phyloP scores from a whole-genome alignment of 2,797 vertebrate genomes.

The Hylomyscus alleni region DNA sequence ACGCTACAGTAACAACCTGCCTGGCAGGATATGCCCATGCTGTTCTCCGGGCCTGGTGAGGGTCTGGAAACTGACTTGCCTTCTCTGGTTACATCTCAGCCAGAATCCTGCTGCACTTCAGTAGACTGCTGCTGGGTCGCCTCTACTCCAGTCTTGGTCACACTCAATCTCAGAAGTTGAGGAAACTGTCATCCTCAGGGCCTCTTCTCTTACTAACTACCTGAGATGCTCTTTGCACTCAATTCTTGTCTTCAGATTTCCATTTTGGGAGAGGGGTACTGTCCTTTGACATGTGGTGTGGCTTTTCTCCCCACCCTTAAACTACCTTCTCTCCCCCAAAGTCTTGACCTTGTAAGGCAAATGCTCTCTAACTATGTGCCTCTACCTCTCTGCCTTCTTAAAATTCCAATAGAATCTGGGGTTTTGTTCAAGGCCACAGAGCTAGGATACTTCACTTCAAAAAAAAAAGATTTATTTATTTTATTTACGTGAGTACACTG shows the following conservation, averaged over 20 bases:
- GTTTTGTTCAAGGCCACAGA: background rate
- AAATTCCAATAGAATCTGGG: background rate
- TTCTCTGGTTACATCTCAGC: background rate
- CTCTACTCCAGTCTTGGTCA: background rate
- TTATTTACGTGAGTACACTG: no score
- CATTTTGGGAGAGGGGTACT: background rate
- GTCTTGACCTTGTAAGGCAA: background rate
- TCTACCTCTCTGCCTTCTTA: background rate
- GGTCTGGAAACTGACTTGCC: background rate
- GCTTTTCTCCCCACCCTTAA: background rate
- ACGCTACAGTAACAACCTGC: background rate
- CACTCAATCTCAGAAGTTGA: background rate
- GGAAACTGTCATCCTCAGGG: background rate
- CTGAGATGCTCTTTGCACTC: background rate
- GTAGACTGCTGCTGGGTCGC: background rate
- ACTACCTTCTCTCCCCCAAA: background rate
- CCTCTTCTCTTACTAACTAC: background rate
- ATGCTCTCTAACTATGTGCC: accelerated
- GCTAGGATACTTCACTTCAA: background rate
- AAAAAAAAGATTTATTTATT: no score
- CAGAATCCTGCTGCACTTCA: background rate
- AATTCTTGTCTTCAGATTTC: background rate
- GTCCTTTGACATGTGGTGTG: background rate
- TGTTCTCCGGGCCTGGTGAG: background rate
- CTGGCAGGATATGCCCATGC: background rate